Conservation (phyloP, 2,888 invertebrate species). For the Heliothis peltigera region DNA sequence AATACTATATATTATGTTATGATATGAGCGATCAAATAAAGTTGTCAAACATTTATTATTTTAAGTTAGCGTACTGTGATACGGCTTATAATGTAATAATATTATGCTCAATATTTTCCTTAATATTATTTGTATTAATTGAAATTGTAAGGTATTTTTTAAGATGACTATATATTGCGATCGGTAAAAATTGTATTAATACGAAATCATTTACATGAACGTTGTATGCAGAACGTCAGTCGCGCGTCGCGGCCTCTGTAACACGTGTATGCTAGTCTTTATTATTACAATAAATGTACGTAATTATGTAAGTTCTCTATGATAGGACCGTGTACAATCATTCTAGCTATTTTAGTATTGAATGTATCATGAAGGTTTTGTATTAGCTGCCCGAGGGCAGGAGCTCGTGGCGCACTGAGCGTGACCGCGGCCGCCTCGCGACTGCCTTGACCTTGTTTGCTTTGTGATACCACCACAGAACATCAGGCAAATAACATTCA, state of each 20-base stretch:
- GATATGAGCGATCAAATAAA: slow-evolving; percentile 56
- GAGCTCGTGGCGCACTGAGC: neutral
- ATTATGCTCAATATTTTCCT: slow-evolving; percentile 84
- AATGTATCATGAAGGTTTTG: slow-evolving; percentile 74
- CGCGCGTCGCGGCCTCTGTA: slow-evolving; percentile 50
- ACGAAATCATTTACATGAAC: slow-evolving; percentile 46
- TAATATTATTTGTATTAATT: slow-evolving; percentile 74
- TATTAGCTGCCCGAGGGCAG: slow-evolving; percentile 57
- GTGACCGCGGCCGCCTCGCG: neutral
- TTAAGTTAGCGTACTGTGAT: slow-evolving; percentile 88
- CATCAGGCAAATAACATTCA: too few species aligned
- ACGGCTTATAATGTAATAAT: slow-evolving; percentile 82
- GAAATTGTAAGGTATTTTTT: slow-evolving; percentile 69
- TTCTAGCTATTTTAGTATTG: slow-evolving; percentile 76
- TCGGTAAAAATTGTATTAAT: slow-evolving; percentile 46
- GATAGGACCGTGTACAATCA: slow-evolving; percentile 72
- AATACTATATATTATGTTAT: slow-evolving; percentile 46
- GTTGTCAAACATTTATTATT: slow-evolving; percentile 67
- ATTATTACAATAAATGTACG: slow-evolving; percentile 79
- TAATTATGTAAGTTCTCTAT: slow-evolving; percentile 77
- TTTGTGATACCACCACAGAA: too few species aligned
- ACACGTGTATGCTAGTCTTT: slow-evolving; percentile 89
- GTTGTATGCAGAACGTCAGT: slow-evolving; percentile 8
- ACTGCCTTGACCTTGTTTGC: too few species aligned
- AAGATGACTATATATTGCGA: slow-evolving; percentile 61